Conservation (phyloP, 2,888 invertebrate species). For the Mechanitis messenoides region DNA sequence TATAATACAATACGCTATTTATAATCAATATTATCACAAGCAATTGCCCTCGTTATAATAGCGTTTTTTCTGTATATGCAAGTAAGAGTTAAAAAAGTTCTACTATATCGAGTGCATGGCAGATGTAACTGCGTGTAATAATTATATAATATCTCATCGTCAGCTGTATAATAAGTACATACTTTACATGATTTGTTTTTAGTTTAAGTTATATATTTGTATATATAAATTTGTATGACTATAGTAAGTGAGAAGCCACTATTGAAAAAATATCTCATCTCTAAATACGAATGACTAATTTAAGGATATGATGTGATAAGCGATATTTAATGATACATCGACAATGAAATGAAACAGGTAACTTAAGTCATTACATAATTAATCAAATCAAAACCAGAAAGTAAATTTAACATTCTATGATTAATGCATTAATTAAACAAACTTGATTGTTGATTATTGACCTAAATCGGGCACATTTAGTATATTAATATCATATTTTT, state of each 20-base stretch:
- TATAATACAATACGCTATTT: too few species aligned
- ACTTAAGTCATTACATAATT: too few species aligned
- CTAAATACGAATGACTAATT: too few species aligned
- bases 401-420: too few species aligned
- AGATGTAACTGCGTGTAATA: conserved; percentile 10
- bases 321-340: neutral
- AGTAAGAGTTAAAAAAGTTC: conserved; percentile 4
- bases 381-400: too few species aligned
- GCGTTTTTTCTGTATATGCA: conserved; percentile 8
- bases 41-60: conserved; percentile 7
- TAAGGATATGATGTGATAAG: neutral
- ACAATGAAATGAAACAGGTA: too few species aligned
- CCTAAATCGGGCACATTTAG: too few species aligned
- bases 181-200: neutral
- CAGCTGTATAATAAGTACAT: neutral
- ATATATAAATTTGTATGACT: neutral
- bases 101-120: neutral
- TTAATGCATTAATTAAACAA: too few species aligned
- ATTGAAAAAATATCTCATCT: neutral
- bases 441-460: too few species aligned
- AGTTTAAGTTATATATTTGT: neutral
- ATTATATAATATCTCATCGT: conserved; percentile 10
- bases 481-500: too few species aligned
- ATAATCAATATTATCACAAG: neutral
- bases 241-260: neutral